Conservation (phyloP, 2,797 vertebrate genomes). For the Morus bassanus region DNA sequence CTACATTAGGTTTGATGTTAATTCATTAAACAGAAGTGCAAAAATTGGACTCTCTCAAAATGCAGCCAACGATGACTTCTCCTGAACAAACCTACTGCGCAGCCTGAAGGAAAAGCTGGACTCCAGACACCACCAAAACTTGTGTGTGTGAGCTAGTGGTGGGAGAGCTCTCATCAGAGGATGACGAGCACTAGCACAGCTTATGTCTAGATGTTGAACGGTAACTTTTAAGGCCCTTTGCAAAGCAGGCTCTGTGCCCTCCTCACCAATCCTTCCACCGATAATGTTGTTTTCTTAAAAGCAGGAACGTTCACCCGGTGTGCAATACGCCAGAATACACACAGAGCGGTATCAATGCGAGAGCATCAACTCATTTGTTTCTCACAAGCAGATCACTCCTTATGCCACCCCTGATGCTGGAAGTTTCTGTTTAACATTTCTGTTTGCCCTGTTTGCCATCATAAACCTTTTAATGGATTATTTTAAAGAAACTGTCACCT, state of each 20-base stretch:
- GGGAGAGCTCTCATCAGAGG: neutral
- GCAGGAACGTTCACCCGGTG: too few species aligned
- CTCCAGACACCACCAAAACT: neutral
- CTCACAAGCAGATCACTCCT: neutral
- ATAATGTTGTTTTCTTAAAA: neutral
- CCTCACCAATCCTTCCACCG: fast-evolving
- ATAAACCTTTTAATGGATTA: neutral
- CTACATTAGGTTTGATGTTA: neutral
- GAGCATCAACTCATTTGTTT: neutral
- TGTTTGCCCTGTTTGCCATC: neutral
- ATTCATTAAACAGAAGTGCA: neutral
- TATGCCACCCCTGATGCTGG: neutral
- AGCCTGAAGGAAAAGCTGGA: neutral
- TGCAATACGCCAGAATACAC: too few species aligned
- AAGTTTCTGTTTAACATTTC: neutral
- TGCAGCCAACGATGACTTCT: neutral
- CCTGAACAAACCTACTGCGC: neutral
- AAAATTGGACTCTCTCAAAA: neutral
- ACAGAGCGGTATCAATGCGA: neutral
- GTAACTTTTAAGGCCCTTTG: neutral
- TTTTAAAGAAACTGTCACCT: neutral
- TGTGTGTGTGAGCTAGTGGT: neutral
- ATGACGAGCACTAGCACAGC: fast-evolving
- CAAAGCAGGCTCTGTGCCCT: neutral
- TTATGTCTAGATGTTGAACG: neutral